A percentile compares a stretch with the other conserved stretches of the same genome.
These are phyloP conservation scores for Anticlea derivata DNA, from an alignment of 2,888 invertebrate genomes.

Conservation along the genomic window DNA sequence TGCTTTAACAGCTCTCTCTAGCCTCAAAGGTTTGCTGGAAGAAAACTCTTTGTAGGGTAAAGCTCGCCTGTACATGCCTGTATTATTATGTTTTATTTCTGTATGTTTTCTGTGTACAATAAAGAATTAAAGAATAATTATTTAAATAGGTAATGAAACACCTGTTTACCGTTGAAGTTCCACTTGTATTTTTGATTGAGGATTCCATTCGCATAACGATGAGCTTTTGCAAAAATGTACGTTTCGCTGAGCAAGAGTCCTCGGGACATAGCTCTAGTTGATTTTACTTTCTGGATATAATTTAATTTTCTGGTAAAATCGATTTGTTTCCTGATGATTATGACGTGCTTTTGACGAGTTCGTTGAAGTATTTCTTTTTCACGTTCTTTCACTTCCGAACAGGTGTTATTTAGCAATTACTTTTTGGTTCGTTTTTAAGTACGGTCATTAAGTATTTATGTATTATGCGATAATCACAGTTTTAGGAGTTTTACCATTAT, in stretches of 20 bases:
- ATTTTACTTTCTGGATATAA: neutral
- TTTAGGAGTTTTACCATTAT: too few relatives aligned
- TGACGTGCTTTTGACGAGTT: neutral
- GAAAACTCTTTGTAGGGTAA: too few relatives aligned
- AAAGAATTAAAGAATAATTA: too few relatives aligned
- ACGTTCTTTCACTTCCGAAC: neutral
- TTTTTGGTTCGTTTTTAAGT: too few relatives aligned
- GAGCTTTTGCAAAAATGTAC: neutral
- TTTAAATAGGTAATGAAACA: too few relatives aligned
- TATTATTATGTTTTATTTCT: too few relatives aligned
- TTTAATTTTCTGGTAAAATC: neutral
- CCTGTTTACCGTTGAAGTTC: constrained; percentile 2
- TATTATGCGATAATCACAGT: too few relatives aligned
- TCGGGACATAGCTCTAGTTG: neutral
- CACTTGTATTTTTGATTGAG: neutral
- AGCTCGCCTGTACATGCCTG: too few relatives aligned
- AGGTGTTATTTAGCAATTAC: neutral
- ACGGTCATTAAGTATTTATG: too few relatives aligned
- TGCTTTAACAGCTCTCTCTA: too few relatives aligned
- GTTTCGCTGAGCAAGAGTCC: neutral
- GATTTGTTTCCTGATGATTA: neutral
- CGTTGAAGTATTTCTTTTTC: neutral
- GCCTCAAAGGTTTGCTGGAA: too few relatives aligned
- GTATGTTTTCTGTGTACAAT: too few relatives aligned
- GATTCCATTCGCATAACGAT: neutral